Conservation (phyloP, 2,113 vertebrate species). For the Dasyurus viverrinus region DNA sequence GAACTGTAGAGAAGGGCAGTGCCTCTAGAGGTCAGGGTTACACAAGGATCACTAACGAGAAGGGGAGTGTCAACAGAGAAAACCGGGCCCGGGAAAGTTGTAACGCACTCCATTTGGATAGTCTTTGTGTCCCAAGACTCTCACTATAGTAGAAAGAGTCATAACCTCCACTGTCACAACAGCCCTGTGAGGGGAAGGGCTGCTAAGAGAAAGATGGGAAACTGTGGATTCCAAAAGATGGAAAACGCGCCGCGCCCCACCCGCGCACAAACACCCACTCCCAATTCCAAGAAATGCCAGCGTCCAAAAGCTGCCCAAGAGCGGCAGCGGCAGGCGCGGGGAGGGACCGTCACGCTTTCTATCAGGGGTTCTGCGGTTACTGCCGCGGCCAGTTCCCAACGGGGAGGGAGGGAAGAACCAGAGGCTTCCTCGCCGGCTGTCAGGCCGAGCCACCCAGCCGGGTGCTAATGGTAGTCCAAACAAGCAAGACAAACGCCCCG, state of each 20-base stretch:
- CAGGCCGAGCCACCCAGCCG: conserved; percentile 24
- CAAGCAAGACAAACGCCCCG: not conserved
- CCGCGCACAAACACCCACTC: not conserved
- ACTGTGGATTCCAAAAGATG: conserved; percentile 11
- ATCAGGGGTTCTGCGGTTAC: conserved; percentile 42
- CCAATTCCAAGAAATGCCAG: not conserved
- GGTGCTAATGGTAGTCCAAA: not conserved
- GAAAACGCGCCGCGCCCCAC: no score
- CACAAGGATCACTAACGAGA: not conserved
- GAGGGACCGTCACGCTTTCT: not conserved
- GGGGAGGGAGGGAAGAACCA: not conserved
- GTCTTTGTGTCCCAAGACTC: conserved; percentile 4
- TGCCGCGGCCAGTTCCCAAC: not conserved
- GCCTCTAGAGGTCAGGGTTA: not conserved
- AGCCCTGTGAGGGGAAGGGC: conserved; percentile 20
- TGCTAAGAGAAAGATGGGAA: conserved; percentile 37
- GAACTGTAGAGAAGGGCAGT: not conserved
- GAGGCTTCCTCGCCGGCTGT: conserved; percentile 20
- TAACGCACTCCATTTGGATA: conserved; percentile 53
- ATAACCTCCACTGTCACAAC: conserved; percentile 31
- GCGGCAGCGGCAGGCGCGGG: not conserved
- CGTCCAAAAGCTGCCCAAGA: conserved; percentile 13
- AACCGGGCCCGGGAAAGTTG: not conserved
- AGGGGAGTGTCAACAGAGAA: not conserved
- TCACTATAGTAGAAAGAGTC: conserved; percentile 35